Evolutionary conservation across 2,888 invertebrate species (phyloP).

Genomic region (Pollenia angustigena): DNA sequence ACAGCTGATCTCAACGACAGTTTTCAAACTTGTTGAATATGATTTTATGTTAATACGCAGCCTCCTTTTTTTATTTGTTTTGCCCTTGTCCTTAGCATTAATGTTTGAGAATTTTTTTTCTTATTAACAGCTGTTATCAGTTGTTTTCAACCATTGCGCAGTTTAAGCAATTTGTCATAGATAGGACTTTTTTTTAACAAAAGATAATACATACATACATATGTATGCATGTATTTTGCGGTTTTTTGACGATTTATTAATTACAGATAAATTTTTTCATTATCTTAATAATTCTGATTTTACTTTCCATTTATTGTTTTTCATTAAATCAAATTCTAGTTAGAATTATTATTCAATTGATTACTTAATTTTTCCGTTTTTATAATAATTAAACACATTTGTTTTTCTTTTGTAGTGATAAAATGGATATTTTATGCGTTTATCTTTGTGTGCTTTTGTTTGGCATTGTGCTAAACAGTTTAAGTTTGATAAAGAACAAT

Average conservation of each 20-base stretch:
- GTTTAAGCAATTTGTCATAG: too few relatives aligned
- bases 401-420: not conserved
- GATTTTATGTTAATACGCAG: conserved; percentile 75
- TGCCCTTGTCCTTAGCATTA: conserved; percentile 27
- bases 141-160: too few relatives aligned
- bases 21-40: conserved; percentile 58
- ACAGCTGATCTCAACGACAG: not conserved
- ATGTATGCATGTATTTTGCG: too few relatives aligned
- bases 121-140: conserved; percentile 42
- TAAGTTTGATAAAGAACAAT: not conserved
- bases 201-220: too few relatives aligned
- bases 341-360: conserved; percentile 24
- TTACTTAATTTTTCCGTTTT: not conserved
- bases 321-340: conserved; percentile 24
- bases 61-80: conserved; percentile 73
- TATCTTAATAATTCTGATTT: not conserved
- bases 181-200: too few relatives aligned
- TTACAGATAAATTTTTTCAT: not conserved
- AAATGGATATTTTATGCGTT: conserved; percentile 6
- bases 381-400: not conserved
- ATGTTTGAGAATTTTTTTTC: not conserved
- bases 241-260: not conserved
- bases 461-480: not conserved
- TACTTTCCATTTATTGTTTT: not conserved
- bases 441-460: not conserved